These are phyloP conservation scores for Coelopa frigida DNA, from an alignment of 1,140 invertebrate genomes.

Conservation along the genomic window DNA sequence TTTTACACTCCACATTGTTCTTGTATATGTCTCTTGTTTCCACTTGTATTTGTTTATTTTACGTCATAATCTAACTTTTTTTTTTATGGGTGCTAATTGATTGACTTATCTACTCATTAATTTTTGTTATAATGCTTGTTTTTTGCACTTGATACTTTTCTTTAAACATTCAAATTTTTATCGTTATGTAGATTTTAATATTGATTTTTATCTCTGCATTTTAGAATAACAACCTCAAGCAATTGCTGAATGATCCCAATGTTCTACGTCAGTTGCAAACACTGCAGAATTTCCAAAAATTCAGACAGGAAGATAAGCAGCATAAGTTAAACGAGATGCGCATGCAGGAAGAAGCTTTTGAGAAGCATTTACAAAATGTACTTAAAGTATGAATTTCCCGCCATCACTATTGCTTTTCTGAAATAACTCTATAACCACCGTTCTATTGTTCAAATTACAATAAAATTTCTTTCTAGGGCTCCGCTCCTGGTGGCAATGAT, in stretches of 20 bases:
- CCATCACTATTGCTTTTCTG: background rate
- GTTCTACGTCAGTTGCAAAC: slow-evolving; percentile 58
- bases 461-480: slow-evolving; percentile 15
- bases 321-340: slow-evolving; percentile 63
- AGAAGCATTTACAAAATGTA: slow-evolving; percentile 61
- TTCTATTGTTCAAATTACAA: background rate
- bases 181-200: slow-evolving; percentile 4
- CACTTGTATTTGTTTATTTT: slow-evolving; percentile 2
- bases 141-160: background rate
- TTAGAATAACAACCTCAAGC: slow-evolving; percentile 41
- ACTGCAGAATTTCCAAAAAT: slow-evolving; percentile 49
- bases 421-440: background rate
- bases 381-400: slow-evolving; percentile 22
- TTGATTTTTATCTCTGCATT: slow-evolving; percentile 3
- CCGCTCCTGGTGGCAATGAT: slow-evolving; percentile 23
- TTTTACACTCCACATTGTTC: no score
- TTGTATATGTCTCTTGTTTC: no score
- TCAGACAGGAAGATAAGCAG: slow-evolving; percentile 61
- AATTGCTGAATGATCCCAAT: slow-evolving; percentile 56
- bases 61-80: background rate
- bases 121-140: background rate
- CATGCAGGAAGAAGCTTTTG: slow-evolving; percentile 70
- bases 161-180: slow-evolving; percentile 4
- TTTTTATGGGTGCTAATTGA: background rate
- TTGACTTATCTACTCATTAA: background rate